These are phyloP conservation scores for Ctenicera cuprea DNA, from an alignment of 2,888 invertebrate genomes.

Conservation along the genomic window DNA sequence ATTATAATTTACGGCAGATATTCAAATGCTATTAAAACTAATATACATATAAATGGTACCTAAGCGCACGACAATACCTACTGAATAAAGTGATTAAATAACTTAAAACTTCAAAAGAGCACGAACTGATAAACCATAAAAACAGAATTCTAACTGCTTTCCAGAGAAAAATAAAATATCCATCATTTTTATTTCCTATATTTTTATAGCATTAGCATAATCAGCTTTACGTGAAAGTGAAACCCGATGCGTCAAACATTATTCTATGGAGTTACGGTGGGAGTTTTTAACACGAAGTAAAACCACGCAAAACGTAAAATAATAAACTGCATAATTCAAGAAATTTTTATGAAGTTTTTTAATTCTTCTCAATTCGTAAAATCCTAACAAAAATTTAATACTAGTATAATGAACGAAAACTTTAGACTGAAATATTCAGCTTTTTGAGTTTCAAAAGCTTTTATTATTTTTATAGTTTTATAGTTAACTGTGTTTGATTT, in stretches of 20 bases:
- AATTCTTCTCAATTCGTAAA: too few species aligned
- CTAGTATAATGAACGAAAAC: too few species aligned
- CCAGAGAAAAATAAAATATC: constrained; percentile 31
- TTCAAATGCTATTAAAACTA: too few species aligned
- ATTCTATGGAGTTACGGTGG: neutral
- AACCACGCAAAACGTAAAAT: neutral
- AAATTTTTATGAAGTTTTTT: neutral
- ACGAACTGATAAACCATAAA: neutral
- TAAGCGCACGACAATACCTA: too few species aligned
- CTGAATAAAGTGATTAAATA: too few species aligned
- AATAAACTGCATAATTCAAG: neutral
- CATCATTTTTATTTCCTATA: constrained; percentile 39
- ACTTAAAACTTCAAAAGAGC: neutral
- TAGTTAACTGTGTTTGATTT: too few species aligned
- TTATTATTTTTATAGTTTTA: too few species aligned
- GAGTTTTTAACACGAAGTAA: neutral
- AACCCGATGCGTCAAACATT: constrained; percentile 26
- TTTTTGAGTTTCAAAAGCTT: too few species aligned
- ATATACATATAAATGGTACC: too few species aligned
- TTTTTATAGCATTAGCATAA: constrained; percentile 38
- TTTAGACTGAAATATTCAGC: too few species aligned
- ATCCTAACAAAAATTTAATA: too few species aligned
- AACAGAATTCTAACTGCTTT: constrained; percentile 1
- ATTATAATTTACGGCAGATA: too few species aligned
- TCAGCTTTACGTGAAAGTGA: constrained; percentile 33